Evolutionary conservation across 2,113 vertebrate species (phyloP).

Genomic region (Formicarius rufipectus): DNA sequence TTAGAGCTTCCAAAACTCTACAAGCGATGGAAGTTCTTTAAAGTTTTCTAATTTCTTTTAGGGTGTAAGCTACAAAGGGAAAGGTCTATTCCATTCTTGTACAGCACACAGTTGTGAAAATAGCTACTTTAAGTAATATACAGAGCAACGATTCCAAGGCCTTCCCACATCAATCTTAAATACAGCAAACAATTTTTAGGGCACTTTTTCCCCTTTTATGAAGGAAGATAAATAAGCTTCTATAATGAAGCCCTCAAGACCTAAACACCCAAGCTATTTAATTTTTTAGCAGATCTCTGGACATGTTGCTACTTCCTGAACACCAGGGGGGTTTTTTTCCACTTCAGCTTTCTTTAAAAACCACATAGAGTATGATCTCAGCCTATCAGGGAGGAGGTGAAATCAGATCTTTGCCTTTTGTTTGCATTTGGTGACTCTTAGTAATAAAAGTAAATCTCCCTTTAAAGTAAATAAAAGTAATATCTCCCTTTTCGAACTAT

Average conservation of each 20-base stretch:
- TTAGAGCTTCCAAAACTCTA: neutral
- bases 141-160: neutral
- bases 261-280: neutral
- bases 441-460: neutral
- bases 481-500: neutral
- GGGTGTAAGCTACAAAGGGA: neutral
- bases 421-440: neutral
- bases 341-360: neutral
- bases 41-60: neutral
- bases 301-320: neutral
- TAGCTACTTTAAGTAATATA: neutral
- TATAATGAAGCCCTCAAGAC: neutral
- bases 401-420: neutral
- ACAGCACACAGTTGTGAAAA: neutral
- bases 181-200: neutral
- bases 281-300: neutral
- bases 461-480: no score
- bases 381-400: rapidly evolving
- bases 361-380: neutral
- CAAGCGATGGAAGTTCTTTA: neutral
- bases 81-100: neutral
- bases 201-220: neutral
- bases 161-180: neutral
- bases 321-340: neutral
- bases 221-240: neutral